These are phyloP conservation scores for Pterostichus niger DNA, from an alignment of 2,888 invertebrate genomes.

Conservation along the genomic window DNA sequence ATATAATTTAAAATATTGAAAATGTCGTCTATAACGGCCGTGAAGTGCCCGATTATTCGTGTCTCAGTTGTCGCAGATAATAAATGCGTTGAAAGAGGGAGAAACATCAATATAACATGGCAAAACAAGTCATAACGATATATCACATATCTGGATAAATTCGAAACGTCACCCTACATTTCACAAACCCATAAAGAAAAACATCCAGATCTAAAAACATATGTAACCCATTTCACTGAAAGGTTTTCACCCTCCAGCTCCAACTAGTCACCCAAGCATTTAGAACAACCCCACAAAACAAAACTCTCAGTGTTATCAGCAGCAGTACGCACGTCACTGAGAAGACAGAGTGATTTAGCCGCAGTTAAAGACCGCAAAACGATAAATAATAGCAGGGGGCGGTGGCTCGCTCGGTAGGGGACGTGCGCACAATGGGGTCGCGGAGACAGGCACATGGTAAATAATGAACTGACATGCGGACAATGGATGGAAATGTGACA, in stretches of 20 bases:
- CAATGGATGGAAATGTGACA: conserved; percentile 66
- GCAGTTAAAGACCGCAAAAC: conserved; percentile 66
- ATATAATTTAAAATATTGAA: conserved; percentile 42
- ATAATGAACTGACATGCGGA: conserved; percentile 67
- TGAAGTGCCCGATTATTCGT: conserved; percentile 34
- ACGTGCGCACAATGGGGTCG: conserved; percentile 59
- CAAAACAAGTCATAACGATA: conserved; percentile 47
- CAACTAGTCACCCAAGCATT: neutral
- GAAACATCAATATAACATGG: conserved; percentile 31
- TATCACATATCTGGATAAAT: conserved; percentile 52
- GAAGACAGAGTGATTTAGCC: conserved; percentile 64
- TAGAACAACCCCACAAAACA: neutral
- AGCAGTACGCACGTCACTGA: conserved; percentile 48
- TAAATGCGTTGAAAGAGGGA: conserved; percentile 30
- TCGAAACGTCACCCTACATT: conserved; percentile 41
- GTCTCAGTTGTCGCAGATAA: conserved; percentile 26
- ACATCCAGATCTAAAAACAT: conserved; percentile 28
- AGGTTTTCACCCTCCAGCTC: neutral
- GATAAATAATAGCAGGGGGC: conserved; percentile 63
- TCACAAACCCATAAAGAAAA: conserved; percentile 30
- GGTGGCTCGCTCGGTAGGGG: conserved; percentile 2
- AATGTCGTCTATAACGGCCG: conserved; percentile 23
- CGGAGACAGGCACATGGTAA: conserved; percentile 65
- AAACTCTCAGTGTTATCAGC: conserved; percentile 15
- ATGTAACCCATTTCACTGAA: conserved; percentile 1